Conservation (phyloP, 2,888 invertebrate genomes). For the Panzeria rudis region DNA sequence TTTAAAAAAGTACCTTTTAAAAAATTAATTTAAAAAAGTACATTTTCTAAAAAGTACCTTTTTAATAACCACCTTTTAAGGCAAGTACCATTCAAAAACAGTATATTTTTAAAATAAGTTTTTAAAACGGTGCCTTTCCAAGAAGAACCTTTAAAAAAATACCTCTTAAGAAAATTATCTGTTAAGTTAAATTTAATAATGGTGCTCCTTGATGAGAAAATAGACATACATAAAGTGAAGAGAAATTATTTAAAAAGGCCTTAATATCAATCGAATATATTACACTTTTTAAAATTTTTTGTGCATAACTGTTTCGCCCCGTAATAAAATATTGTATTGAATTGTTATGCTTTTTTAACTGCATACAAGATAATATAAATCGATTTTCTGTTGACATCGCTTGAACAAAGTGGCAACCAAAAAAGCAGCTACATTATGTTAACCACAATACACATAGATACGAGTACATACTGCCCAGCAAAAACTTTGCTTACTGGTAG, state of each 20-base stretch:
- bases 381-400: constrained; percentile 44
- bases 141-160: not conserved
- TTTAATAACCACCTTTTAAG: not conserved
- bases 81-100: not conserved
- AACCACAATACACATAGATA: no score
- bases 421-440: constrained; percentile 11
- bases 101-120: not conserved
- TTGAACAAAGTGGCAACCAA: not conserved
- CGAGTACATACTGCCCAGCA: no score
- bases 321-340: constrained; percentile 39
- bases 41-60: not conserved
- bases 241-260: not conserved
- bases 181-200: not conserved
- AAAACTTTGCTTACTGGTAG: no score
- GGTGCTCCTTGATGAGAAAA: not conserved
- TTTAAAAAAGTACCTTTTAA: not conserved
- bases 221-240: not conserved
- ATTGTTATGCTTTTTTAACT: constrained; percentile 56
- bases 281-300: not conserved
- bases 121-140: not conserved
- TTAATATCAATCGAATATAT: no score
- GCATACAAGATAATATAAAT: constrained; percentile 50
- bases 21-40: not conserved
- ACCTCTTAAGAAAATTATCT: not conserved
- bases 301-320: not conserved